These are phyloP conservation scores for Rhagium mordax DNA, from an alignment of 2,888 invertebrate genomes.

Conservation along the genomic window DNA sequence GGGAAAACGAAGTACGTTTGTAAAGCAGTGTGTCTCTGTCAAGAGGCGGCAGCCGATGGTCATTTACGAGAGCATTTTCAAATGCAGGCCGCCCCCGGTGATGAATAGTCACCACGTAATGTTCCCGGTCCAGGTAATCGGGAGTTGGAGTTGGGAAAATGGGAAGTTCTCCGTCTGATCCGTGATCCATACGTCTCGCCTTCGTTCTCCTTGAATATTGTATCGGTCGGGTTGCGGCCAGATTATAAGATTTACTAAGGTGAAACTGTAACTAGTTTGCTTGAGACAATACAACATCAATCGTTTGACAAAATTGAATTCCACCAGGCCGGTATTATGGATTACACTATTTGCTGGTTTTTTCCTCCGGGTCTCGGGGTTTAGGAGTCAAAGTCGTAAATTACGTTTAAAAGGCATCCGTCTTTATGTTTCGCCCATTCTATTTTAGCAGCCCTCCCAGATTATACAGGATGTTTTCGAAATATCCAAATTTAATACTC, in stretches of 20 bases:
- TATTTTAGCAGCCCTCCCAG: too few relatives aligned
- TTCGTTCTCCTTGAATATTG: slow-evolving; percentile 47
- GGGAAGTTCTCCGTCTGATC: slow-evolving; percentile 38
- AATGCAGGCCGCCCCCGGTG: slow-evolving; percentile 34
- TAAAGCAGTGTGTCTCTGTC: slow-evolving; percentile 40
- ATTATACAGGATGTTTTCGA: too few relatives aligned
- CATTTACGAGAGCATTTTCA: slow-evolving; percentile 45
- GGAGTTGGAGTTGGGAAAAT: slow-evolving; percentile 23
- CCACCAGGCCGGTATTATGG: neutral
- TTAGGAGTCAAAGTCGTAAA: neutral
- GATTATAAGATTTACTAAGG: slow-evolving; percentile 9
- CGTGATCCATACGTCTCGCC: slow-evolving; percentile 46
- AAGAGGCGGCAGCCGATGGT: slow-evolving; percentile 38
- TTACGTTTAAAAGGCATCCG: neutral
- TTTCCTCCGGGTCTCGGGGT: neutral
- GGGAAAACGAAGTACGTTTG: slow-evolving; percentile 22
- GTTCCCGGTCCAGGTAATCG: slow-evolving; percentile 48
- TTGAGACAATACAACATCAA: neutral
- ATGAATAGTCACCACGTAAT: slow-evolving; percentile 44
- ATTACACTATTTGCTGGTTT: neutral
- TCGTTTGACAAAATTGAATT: neutral
- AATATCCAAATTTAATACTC: too few relatives aligned
- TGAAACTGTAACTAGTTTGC: slow-evolving; percentile 4
- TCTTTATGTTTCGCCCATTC: neutral
- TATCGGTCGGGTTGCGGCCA: slow-evolving; percentile 33